Evolutionary conservation across 1,140 invertebrate genomes (phyloP).

Genomic region (Scylla paramamosain): DNA sequence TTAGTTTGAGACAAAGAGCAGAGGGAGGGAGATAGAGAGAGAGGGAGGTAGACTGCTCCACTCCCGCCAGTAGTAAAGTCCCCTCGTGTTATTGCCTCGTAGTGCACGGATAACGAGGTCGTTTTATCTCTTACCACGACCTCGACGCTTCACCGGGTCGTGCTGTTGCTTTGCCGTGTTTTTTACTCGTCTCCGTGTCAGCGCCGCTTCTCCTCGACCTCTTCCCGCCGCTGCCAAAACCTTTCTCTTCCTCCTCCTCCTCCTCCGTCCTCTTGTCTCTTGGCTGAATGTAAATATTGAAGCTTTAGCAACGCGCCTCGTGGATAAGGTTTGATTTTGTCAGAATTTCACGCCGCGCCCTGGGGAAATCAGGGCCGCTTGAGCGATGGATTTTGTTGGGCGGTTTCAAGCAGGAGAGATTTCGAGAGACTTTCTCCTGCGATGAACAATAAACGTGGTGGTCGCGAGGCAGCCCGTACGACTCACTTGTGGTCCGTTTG

Average conservation of each 20-base stretch:
- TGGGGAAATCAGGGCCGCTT: slow-evolving; percentile 8
- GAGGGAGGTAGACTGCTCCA: background rate
- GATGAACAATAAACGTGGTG: background rate
- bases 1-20: background rate
- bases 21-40: background rate
- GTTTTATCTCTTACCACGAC: slow-evolving; percentile 22
- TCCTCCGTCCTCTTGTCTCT: background rate
- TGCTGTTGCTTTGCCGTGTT: background rate
- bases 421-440: background rate
- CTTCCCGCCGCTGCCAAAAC: background rate
- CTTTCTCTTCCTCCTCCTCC: slow-evolving; percentile 23
- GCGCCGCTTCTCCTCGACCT: background rate
- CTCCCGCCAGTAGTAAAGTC: background rate
- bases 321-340: slow-evolving; percentile 4
- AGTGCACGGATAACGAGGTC: slow-evolving; percentile 10
- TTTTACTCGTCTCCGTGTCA: background rate
- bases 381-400: background rate
- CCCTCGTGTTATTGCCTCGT: slow-evolving; percentile 18
- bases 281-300: background rate
- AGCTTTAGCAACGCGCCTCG: background rate
- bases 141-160: background rate
- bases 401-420: background rate
- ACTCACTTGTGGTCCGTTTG: background rate
- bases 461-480: background rate
- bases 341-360: background rate